These are phyloP conservation scores for Ophion ellenae DNA, from an alignment of 2,888 invertebrate species.

Conservation along the genomic window DNA sequence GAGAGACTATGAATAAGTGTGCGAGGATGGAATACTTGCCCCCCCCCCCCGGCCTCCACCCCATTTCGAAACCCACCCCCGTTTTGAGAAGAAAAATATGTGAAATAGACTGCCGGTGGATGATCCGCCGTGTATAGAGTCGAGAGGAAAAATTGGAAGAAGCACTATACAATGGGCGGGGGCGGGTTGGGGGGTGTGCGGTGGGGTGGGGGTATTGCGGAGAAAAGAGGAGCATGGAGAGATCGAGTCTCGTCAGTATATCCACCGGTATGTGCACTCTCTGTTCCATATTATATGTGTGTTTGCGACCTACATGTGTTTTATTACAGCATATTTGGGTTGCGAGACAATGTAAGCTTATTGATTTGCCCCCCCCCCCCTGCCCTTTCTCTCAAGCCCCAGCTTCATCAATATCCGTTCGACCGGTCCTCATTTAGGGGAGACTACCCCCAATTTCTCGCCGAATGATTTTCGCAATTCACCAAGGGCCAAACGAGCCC, in stretches of 20 bases:
- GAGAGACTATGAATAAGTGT: conserved; percentile 50
- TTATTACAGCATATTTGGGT: conserved; percentile 66
- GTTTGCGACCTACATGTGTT: conserved; percentile 77
- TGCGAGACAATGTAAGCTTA: conserved; percentile 75
- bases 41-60: not conserved
- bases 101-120: conserved; percentile 24
- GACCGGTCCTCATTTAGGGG: not conserved
- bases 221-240: conserved; percentile 60
- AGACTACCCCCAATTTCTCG: not conserved
- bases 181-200: not conserved
- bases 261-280: conserved; percentile 12
- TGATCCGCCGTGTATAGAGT: conserved; percentile 38
- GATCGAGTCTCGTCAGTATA: conserved; percentile 69
- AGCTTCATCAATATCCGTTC: not conserved
- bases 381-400: not conserved
- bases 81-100: conserved; percentile 52
- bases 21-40: conserved; percentile 37
- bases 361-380: conserved; percentile 72
- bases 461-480: not conserved
- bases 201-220: not conserved
- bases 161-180: not conserved
- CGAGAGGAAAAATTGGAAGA: conserved; percentile 41
- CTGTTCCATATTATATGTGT: conserved; percentile 18
- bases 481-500: not conserved
- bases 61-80: not conserved